phyloP scores from a whole-genome alignment of 2,113 vertebrate genomes.

The Hypocryptadius cinnamomeus region DNA sequence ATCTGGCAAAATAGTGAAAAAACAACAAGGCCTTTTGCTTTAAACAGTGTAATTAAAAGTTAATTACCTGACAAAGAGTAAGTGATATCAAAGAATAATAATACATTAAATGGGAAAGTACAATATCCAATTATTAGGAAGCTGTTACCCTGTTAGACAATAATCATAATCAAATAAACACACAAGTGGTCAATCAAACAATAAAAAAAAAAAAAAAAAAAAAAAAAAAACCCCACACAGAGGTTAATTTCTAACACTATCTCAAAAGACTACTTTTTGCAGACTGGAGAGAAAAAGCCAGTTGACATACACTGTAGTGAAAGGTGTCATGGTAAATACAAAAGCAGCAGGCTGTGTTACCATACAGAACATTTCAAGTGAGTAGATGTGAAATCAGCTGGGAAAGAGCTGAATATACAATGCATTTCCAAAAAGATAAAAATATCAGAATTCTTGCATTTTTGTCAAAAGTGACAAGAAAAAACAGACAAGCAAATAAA shows the following conservation, averaged over 20 bases:
- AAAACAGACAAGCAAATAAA: not conserved
- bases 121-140: not conserved
- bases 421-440: not conserved
- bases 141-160: not conserved
- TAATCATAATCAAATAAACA: not conserved
- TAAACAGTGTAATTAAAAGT: not conserved
- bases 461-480: not conserved
- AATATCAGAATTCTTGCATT: not conserved
- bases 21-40: not conserved
- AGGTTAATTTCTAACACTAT: not conserved
- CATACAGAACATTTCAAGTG: not conserved
- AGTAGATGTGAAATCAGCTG: not conserved
- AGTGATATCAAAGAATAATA: not conserved
- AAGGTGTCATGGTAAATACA: not conserved
- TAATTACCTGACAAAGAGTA: not conserved
- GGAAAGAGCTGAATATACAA: not conserved
- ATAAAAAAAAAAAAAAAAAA: not conserved
- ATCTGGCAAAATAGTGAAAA: not conserved
- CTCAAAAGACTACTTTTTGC: not conserved
- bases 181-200: not conserved
- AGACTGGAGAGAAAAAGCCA: not conserved
- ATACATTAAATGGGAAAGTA: not conserved
- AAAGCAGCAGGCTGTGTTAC: not conserved
- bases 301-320: not conserved
- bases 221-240: rapidly evolving